Evolutionary conservation across 2,797 vertebrate species (phyloP).

Genomic region (Helicolenus hilgendorfi): DNA sequence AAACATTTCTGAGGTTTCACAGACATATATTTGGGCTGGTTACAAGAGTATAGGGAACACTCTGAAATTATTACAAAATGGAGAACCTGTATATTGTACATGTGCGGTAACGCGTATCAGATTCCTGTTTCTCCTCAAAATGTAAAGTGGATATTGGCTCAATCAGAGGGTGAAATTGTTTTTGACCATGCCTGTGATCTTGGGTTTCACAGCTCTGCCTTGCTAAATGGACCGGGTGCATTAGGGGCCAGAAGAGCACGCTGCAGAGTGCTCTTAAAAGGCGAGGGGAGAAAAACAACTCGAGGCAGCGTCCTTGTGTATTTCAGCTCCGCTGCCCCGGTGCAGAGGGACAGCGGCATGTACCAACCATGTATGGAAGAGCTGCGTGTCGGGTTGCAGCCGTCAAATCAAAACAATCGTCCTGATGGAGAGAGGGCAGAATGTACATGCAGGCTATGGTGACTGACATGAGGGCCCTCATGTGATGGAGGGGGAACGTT

Average conservation of each 20-base stretch:
- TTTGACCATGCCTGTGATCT: slow-evolving; percentile 80
- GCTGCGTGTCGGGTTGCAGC: slow-evolving; percentile 56
- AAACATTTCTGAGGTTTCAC: neutral
- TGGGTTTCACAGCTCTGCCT: slow-evolving; percentile 82
- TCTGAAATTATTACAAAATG: neutral
- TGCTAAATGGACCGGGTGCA: slow-evolving; percentile 84
- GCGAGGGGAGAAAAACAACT: slow-evolving; percentile 61
- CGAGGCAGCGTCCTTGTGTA: slow-evolving; percentile 52
- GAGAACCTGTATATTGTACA: neutral
- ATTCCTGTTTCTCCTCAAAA: slow-evolving; percentile 56
- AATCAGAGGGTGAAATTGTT: slow-evolving; percentile 84
- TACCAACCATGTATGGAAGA: slow-evolving; percentile 48
- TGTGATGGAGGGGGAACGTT: slow-evolving; percentile 7
- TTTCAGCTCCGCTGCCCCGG: slow-evolving; percentile 40
- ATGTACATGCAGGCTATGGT: slow-evolving; percentile 33
- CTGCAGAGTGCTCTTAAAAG: slow-evolving; percentile 85
- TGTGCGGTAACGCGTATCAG: slow-evolving; percentile 22
- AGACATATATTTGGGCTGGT: neutral
- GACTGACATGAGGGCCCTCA: slow-evolving; percentile 45
- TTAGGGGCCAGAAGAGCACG: slow-evolving; percentile 72
- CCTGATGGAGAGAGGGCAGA: slow-evolving; percentile 38
- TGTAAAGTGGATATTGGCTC: slow-evolving; percentile 77
- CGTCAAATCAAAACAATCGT: slow-evolving; percentile 75
- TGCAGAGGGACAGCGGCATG: slow-evolving; percentile 65
- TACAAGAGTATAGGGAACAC: neutral